phyloP scores from a whole-genome alignment of 2,113 vertebrate genomes.

The Thunnus maccoyii region DNA sequence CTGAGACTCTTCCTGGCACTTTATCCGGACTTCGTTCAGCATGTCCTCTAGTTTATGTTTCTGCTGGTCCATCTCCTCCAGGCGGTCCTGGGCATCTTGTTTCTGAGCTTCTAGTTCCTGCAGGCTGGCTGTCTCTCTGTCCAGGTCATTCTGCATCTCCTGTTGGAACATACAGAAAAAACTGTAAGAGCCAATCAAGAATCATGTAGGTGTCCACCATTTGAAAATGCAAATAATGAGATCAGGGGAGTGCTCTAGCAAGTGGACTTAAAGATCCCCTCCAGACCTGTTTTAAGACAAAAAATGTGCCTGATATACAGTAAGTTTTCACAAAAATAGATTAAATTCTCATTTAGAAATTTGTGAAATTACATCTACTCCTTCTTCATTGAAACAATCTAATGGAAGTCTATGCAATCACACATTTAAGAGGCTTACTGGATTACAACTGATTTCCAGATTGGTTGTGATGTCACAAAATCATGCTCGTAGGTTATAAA shows the following conservation, averaged over 20 bases:
- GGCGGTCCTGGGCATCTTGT: constrained; percentile 94
- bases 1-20: constrained; percentile 97
- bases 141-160: constrained; percentile 97
- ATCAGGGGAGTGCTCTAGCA: no score
- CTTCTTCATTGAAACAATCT: no score
- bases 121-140: constrained; percentile 91
- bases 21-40: constrained; percentile 93
- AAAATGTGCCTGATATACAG: no score
- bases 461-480: no score
- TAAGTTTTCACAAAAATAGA: no score
- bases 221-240: background rate
- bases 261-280: background rate
- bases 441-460: no score
- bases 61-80: constrained; percentile 99
- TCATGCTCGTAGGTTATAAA: no score
- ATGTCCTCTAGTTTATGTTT: constrained; percentile 96
- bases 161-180: constrained; percentile 55
- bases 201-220: background rate
- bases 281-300: background rate
- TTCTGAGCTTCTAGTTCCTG: constrained; percentile 97
- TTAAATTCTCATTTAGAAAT: no score
- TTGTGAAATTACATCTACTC: no score
- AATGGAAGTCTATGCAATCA: no score
- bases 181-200: background rate
- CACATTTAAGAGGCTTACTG: no score